Conservation (phyloP, 2,113 vertebrate genomes). For the Hymenochirus boettgeri region DNA sequence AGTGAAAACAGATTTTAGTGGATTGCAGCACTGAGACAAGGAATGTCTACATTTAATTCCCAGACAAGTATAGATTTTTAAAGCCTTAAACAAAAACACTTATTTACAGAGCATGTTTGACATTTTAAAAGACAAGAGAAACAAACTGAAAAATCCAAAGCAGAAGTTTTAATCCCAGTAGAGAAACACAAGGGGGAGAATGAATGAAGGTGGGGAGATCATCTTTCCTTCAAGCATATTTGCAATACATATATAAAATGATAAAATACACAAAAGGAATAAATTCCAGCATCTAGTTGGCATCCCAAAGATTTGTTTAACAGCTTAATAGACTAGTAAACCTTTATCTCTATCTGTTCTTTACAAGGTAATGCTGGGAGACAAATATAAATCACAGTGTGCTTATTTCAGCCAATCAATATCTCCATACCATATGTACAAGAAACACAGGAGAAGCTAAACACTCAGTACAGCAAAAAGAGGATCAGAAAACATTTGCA, state of each 20-base stretch:
- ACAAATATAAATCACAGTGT: slow-evolving; percentile 12
- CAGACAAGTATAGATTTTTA: too few relatives aligned
- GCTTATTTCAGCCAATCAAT: background rate
- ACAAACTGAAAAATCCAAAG: too few relatives aligned
- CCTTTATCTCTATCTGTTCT: background rate
- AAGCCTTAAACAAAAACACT: too few relatives aligned
- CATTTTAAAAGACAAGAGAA: too few relatives aligned
- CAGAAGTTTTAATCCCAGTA: too few relatives aligned
- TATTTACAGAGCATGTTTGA: too few relatives aligned
- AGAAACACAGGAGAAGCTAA: background rate
- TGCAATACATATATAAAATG: background rate
- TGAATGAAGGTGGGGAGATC: too few relatives aligned
- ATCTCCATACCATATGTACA: slow-evolving; percentile 3
- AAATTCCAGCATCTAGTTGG: background rate
- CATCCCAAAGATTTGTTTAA: background rate
- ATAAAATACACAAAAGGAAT: background rate
- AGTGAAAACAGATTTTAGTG: too few relatives aligned
- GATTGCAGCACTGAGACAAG: too few relatives aligned
- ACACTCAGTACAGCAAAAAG: slow-evolving; percentile 1
- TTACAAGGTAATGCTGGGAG: slow-evolving; percentile 5
- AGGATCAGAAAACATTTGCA: slow-evolving; percentile 12
- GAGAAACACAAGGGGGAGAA: too few relatives aligned
- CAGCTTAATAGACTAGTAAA: slow-evolving; percentile 1
- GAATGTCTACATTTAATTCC: too few relatives aligned
- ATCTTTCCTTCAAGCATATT: too few relatives aligned